phyloP scores from a whole-genome alignment of 2,797 vertebrate genomes.

The Gymnoscopelus braueri region DNA sequence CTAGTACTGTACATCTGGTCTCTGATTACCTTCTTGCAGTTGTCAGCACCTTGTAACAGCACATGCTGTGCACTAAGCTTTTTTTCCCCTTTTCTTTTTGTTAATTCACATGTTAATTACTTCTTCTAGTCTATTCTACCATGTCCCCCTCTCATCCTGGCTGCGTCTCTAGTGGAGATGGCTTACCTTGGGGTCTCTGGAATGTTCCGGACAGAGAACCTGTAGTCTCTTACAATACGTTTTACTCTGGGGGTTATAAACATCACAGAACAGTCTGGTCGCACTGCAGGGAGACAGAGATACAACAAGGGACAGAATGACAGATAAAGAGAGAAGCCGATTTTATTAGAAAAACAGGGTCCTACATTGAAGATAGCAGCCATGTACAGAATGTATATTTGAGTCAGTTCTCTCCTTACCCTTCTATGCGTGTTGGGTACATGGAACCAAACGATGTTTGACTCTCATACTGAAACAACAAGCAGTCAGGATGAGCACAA shows the following conservation, averaged over 20 bases:
- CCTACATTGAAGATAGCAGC: too few relatives aligned
- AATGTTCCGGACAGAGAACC: constrained; percentile 92
- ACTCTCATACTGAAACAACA: constrained; percentile 87
- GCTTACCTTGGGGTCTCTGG: constrained; percentile 89
- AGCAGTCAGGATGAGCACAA: background rate
- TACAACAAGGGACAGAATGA: constrained; percentile 5
- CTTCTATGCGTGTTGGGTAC: constrained; percentile 94
- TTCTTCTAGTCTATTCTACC: too few relatives aligned
- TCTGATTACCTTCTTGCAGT: too few relatives aligned
- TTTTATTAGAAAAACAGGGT: background rate
- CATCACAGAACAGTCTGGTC: constrained; percentile 91
- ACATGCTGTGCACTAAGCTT: too few relatives aligned
- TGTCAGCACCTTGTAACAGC: too few relatives aligned
- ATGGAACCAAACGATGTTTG: constrained; percentile 95
- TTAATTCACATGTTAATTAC: too few relatives aligned
- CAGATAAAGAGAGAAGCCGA: constrained; percentile 5
- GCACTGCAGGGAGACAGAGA: constrained; percentile 74
- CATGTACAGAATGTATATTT: too few relatives aligned
- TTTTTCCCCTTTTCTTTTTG: too few relatives aligned
- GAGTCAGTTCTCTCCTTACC: constrained; percentile 76
- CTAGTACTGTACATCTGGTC: too few relatives aligned
- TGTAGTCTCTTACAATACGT: constrained; percentile 93
- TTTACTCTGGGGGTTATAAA: constrained; percentile 94
- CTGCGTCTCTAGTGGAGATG: background rate
- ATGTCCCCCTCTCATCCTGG: too few relatives aligned